These are phyloP conservation scores for Diorhabda sublineata DNA, from an alignment of 1,140 invertebrate species.

Conservation along the genomic window DNA sequence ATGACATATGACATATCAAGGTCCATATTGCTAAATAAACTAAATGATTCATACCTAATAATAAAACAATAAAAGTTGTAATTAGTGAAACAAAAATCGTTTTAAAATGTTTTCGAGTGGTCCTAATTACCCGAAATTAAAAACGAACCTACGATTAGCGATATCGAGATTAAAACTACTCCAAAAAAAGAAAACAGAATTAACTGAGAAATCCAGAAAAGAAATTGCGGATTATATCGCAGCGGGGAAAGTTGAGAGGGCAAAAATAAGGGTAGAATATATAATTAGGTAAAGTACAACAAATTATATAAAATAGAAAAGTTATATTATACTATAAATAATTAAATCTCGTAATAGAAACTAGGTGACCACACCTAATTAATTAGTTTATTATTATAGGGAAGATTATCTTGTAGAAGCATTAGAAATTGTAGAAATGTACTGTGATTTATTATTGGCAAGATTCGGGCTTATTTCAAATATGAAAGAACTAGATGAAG, in stretches of 20 bases:
- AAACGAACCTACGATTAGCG: slow-evolving; percentile 90
- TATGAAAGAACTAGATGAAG: slow-evolving; percentile 95
- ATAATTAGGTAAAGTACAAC: slow-evolving; percentile 69
- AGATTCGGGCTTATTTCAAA: slow-evolving; percentile 96
- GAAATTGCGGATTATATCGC: slow-evolving; percentile 97
- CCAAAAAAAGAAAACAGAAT: slow-evolving; percentile 97
- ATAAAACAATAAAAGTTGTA: not conserved
- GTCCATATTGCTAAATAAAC: not conserved
- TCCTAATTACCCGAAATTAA: slow-evolving; percentile 91
- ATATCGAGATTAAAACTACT: slow-evolving; percentile 91
- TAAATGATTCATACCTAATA: not conserved
- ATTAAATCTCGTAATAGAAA: not conserved
- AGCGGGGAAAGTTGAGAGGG: slow-evolving; percentile 85
- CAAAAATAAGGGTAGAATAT: slow-evolving; percentile 95
- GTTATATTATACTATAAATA: not conserved
- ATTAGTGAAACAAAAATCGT: not conserved
- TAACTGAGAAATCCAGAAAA: slow-evolving; percentile 90
- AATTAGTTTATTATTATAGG: slow-evolving; percentile 48
- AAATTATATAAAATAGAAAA: not conserved
- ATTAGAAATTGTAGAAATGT: slow-evolving; percentile 99
- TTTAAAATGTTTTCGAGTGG: slow-evolving; percentile 77
- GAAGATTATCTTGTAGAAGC: slow-evolving; percentile 99
- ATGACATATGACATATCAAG: not conserved
- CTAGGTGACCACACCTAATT: not conserved
- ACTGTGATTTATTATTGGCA: slow-evolving; percentile 95